These are phyloP conservation scores for Meteorus colon DNA, from an alignment of 2,888 invertebrate species.

Conservation along the genomic window DNA sequence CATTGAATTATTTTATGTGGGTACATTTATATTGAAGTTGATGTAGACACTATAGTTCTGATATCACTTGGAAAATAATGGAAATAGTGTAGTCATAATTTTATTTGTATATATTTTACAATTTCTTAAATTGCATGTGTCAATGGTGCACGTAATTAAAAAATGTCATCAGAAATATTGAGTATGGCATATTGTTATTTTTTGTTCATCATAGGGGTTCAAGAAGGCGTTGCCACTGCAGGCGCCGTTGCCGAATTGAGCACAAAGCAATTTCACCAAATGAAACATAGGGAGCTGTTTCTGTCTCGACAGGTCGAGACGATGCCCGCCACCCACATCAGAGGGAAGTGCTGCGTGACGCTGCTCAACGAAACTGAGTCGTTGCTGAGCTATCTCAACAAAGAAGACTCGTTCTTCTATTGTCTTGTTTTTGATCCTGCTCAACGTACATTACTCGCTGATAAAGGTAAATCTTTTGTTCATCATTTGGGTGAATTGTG, in stretches of 20 bases:
- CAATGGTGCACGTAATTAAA: constrained; percentile 33
- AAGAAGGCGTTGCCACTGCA: constrained; percentile 74
- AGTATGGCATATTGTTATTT: constrained; percentile 45
- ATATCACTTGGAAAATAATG: neutral
- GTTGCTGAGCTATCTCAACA: constrained; percentile 95
- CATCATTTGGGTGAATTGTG: neutral
- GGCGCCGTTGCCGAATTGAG: constrained; percentile 81
- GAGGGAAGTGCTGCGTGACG: constrained; percentile 99
- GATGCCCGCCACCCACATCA: constrained; percentile 97
- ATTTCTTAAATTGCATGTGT: constrained; percentile 37
- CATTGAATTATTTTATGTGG: neutral
- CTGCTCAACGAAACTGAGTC: constrained; percentile 99
- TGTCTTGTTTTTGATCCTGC: constrained; percentile 99
- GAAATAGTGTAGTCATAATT: neutral
- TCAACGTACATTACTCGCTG: constrained; percentile 98
- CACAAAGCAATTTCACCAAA: constrained; percentile 93
- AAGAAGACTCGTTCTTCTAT: constrained; percentile 99
- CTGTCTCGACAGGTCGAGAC: constrained; percentile 98
- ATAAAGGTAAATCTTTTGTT: constrained; percentile 91
- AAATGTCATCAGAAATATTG: neutral
- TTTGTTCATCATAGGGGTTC: constrained; percentile 71
- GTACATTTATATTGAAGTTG: neutral
- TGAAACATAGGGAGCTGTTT: constrained; percentile 98
- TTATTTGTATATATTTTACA: constrained; percentile 4
- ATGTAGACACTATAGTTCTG: neutral